A percentile compares a stretch with the other conserved stretches of the same genome.
Evolutionary conservation across 2,113 vertebrate species (phyloP).

Genomic region (Rhizomys pruinosus): DNA sequence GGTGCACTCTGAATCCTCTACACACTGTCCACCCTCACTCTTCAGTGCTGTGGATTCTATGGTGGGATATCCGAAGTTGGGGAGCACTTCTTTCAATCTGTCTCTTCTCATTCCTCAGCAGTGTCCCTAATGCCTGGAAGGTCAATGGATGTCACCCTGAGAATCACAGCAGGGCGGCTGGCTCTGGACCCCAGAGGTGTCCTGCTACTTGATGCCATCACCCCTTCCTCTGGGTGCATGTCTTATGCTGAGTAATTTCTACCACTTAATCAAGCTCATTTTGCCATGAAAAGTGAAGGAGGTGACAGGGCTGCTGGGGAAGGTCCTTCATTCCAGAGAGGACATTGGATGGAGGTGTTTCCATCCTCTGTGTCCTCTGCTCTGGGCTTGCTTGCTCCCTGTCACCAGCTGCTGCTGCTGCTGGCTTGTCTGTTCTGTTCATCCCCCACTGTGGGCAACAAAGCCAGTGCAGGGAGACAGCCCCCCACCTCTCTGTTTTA

Average conservation of each 20-base stretch:
- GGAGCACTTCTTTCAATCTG: accelerated
- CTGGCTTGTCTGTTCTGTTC: background rate
- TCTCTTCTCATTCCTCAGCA: accelerated
- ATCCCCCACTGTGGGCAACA: background rate
- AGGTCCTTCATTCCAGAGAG: constrained; percentile 13
- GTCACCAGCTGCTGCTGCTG: too few species aligned
- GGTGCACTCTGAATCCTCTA: accelerated
- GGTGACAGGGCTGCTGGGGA: constrained; percentile 37
- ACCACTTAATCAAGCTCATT: constrained; percentile 31
- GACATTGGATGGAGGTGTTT: background rate
- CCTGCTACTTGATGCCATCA: accelerated
- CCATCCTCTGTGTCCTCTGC: background rate
- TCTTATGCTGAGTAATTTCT: background rate
- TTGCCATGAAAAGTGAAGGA: background rate
- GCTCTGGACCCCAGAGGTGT: background rate
- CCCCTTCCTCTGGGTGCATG: background rate
- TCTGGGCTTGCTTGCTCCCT: accelerated
- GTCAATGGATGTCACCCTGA: background rate
- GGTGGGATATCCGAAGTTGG: accelerated
- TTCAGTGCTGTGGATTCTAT: too few species aligned
- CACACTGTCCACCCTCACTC: accelerated
- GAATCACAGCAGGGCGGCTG: background rate
- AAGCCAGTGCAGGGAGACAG: background rate
- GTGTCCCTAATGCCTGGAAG: background rate
- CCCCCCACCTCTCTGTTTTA: constrained; percentile 45